phyloP scores from a whole-genome alignment of 2,113 vertebrate species.

The Nanorana parkeri region DNA sequence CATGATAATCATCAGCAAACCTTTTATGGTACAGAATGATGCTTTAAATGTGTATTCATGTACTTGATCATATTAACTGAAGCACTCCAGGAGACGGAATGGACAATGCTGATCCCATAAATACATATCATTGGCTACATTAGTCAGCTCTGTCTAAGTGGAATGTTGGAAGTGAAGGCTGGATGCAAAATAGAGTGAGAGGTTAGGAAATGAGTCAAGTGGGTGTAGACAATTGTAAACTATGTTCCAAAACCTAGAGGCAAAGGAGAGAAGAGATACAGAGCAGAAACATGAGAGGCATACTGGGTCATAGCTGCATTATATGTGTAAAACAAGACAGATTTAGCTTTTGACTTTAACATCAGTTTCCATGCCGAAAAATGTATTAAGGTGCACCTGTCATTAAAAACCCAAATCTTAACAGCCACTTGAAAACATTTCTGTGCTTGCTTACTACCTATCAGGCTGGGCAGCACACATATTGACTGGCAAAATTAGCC shows the following conservation, averaged over 20 bases:
- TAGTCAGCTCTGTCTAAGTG: conserved; percentile 9
- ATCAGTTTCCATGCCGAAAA: no score
- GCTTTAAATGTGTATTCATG: background rate
- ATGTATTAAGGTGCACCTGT: no score
- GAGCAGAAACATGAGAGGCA: background rate
- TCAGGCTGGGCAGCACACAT: no score
- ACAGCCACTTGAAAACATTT: no score
- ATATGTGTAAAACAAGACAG: no score
- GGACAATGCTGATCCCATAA: background rate
- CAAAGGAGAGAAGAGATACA: background rate
- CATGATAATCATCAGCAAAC: background rate
- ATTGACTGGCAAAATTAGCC: no score
- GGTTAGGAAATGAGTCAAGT: conserved; percentile 33
- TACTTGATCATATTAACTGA: background rate
- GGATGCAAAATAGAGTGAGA: conserved; percentile 11
- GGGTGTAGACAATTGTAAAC: conserved; percentile 17
- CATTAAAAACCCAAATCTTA: no score
- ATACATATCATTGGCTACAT: conserved; percentile 10
- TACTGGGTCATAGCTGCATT: background rate
- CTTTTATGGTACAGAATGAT: background rate
- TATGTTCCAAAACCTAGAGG: background rate
- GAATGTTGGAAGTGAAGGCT: conserved; percentile 27
- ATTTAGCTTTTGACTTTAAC: no score
- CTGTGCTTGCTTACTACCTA: no score
- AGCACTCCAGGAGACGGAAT: background rate